Evolutionary conservation across 2,797 vertebrate species (phyloP), one percentile per base, ranked within the genome.

Genomic region (Poecilia picta): DNA sequence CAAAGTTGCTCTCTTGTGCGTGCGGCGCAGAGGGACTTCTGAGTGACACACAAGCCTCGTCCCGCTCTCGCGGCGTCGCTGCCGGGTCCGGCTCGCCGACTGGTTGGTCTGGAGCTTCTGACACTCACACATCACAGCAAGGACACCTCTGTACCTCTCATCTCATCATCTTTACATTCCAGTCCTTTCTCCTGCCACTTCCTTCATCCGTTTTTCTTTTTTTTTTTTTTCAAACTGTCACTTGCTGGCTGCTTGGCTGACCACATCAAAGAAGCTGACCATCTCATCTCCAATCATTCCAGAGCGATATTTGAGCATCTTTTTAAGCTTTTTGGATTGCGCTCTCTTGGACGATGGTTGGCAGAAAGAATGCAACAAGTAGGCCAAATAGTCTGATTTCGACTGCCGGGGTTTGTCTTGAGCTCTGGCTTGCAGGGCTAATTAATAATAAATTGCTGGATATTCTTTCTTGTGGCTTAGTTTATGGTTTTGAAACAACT

Each of bases 61-160:
- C 78, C 73, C 77, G 74, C 83, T 85, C 84, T 80, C 16, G 2
- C 70, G 74, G 81, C 64, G 80, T 33, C 78, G 85, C 86, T 83
- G 33, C 33, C 15, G 83, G 85, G 80, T 68, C 73, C 13, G 62
- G 57, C 79, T 33, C 76, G 68, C 77, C 13, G 79, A 81, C 77
- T 78, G 79, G 59, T 73, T 77, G 79, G 47, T 83, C 90, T 86
- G 12, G 66, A 81, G 78, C 80, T 59, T 83, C 86, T 89, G 87
- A 91, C 90, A 75, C 75, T 43, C 79, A 85, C 84, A 85, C 74
- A 85, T 88, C 79, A 59, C 85, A 72, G 84, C 88, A 88, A 92
- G 85, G 90, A 78, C 87, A 89, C 84, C 86, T 85, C 85, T 86
- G 75, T 51, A 36, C 75, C 62, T 31, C 46, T 45, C 59, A 71